Evolutionary conservation across 2,888 invertebrate species (phyloP).

Genomic region (Agonopterix heracliana): DNA sequence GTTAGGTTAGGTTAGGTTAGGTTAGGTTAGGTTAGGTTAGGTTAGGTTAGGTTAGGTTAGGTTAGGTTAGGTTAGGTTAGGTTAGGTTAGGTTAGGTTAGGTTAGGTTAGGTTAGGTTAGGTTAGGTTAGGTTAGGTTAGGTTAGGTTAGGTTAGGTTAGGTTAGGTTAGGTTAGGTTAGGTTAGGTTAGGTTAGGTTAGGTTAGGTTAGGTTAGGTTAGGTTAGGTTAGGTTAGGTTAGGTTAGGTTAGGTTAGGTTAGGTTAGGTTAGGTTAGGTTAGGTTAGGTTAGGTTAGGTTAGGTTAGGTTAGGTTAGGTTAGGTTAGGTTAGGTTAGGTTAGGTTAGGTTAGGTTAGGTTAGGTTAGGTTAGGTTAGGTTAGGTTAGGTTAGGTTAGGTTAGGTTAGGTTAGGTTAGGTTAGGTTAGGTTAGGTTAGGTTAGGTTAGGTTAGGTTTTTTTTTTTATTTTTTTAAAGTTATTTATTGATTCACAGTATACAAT

Average conservation of each 20-base stretch:
- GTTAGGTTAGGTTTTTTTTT: too few species aligned
- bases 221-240: conserved; percentile 8
- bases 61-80: too few species aligned
- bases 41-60: too few species aligned
- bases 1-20: too few species aligned
- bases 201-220: conserved; percentile 9
- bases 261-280: conserved; percentile 9
- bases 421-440: background rate
- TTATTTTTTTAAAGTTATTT: too few species aligned
- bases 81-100: too few species aligned
- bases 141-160: conserved; percentile 18
- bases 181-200: conserved; percentile 8
- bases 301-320: conserved; percentile 5
- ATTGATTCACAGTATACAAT: too few species aligned
- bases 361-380: background rate
- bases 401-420: background rate
- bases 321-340: background rate
- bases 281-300: conserved; percentile 6
- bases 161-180: conserved; percentile 9
- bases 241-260: conserved; percentile 10
- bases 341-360: background rate
- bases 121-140: too few species aligned
- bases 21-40: too few species aligned
- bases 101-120: too few species aligned
- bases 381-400: background rate